A percentile compares a stretch with the other conserved stretches of the same genome.
Evolutionary conservation across 2,113 vertebrate species (phyloP).

Genomic region (Thomomys bottae): DNA sequence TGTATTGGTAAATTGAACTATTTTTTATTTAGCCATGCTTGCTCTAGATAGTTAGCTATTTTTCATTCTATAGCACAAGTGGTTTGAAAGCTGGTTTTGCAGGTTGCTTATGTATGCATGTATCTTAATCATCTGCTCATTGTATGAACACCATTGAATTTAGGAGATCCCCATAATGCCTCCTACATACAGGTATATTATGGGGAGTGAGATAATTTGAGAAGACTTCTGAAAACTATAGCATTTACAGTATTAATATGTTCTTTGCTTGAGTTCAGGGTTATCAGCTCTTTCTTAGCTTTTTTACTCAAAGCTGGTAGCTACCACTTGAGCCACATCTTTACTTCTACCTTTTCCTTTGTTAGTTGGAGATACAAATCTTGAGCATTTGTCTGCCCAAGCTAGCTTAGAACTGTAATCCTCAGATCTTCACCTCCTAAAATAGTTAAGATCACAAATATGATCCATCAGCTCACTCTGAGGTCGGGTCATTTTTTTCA

Average conservation of each 20-base stretch:
- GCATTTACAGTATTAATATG: not conserved
- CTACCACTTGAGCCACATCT: no score
- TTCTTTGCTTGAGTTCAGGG: not conserved
- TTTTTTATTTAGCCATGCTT: constrained; percentile 11
- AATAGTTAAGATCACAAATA: not conserved
- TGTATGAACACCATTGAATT: not conserved
- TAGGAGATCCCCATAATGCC: no score
- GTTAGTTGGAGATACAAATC: no score
- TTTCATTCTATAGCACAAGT: not conserved
- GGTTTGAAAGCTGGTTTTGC: not conserved
- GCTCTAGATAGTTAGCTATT: not conserved
- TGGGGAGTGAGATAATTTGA: constrained; percentile 8
- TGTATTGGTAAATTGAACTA: constrained; percentile 44
- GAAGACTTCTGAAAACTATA: not conserved
- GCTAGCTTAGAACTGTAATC: no score
- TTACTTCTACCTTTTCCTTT: no score
- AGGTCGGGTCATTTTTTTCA: not conserved
- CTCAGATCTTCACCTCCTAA: no score
- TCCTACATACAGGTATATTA: not conserved
- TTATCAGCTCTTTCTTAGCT: no score
- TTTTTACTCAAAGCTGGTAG: no score
- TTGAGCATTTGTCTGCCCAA: no score
- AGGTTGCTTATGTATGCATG: not conserved
- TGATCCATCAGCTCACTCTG: not conserved
- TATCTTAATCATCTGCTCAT: not conserved